phyloP scores from a whole-genome alignment of 2,888 invertebrate genomes.

The Phlogophora meticulosa region DNA sequence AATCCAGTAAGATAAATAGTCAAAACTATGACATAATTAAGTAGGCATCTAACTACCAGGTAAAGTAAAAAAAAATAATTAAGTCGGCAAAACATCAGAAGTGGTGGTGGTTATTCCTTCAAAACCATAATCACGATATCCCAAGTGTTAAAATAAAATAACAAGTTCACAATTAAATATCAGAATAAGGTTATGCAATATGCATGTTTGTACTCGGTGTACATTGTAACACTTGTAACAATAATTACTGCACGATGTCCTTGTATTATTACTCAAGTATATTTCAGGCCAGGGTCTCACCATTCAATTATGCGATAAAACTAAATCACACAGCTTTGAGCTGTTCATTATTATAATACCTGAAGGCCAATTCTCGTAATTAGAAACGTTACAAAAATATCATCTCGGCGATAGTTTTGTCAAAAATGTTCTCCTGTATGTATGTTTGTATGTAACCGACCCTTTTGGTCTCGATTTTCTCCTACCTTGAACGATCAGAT shows the following conservation, averaged over 20 bases:
- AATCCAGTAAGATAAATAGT: too few relatives aligned
- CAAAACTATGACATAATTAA: too few relatives aligned
- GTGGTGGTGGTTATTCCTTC: not conserved
- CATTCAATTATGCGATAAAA: slow-evolving; percentile 35
- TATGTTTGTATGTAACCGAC: too few relatives aligned
- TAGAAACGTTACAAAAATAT: too few relatives aligned
- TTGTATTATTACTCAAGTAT: slow-evolving; percentile 34
- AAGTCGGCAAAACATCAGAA: not conserved
- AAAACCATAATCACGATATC: too few relatives aligned
- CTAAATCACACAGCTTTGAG: slow-evolving; percentile 22
- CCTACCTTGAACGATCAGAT: too few relatives aligned
- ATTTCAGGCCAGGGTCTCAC: slow-evolving; percentile 42
- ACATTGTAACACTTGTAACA: not conserved
- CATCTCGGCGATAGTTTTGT: too few relatives aligned
- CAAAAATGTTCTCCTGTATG: too few relatives aligned
- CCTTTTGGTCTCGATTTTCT: too few relatives aligned
- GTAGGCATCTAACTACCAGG: too few relatives aligned
- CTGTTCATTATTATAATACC: slow-evolving; percentile 26
- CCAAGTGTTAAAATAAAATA: not conserved
- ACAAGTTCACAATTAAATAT: not conserved
- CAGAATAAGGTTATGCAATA: not conserved
- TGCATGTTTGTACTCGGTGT: not conserved
- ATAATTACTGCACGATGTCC: slow-evolving; percentile 40
- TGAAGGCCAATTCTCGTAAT: too few relatives aligned
- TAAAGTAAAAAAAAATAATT: too few relatives aligned